Percentiles rank a stretch among this genome's conserved stretches.
Evolutionary conservation across 2,797 vertebrate species (phyloP).

Genomic region (Hyperoplus lanceolatus): DNA sequence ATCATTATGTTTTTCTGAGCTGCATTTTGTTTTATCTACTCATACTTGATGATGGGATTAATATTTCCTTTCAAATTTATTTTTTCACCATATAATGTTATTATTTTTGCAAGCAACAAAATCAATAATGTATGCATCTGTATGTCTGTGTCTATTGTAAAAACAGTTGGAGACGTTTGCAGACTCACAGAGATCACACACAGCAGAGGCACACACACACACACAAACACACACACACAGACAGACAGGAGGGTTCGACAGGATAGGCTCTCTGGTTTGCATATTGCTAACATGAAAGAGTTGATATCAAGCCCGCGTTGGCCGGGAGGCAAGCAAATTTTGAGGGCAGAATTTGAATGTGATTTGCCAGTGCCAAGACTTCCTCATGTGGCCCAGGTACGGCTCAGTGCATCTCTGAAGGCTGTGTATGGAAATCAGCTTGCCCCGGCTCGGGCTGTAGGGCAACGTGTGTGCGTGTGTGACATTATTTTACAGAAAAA

Average conservation of each 20-base stretch:
- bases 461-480: neutral
- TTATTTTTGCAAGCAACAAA: neutral
- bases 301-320: slow-evolving; percentile 84
- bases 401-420: slow-evolving; percentile 88
- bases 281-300: slow-evolving; percentile 90
- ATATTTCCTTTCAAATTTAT: neutral
- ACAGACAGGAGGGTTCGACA: slow-evolving; percentile 19
- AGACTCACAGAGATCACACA: slow-evolving; percentile 4
- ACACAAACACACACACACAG: neutral
- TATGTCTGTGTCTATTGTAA: neutral
- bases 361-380: slow-evolving; percentile 94
- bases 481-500: slow-evolving; percentile 36
- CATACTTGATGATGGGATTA: neutral
- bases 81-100: neutral
- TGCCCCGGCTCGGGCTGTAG: slow-evolving; percentile 76
- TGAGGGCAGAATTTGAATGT: slow-evolving; percentile 98
- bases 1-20: neutral
- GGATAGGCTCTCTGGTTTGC: slow-evolving; percentile 86
- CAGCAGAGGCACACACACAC: neutral
- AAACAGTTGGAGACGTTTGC: slow-evolving; percentile 10
- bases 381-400: slow-evolving; percentile 86
- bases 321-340: slow-evolving; percentile 91
- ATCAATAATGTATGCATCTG: neutral
- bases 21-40: neutral
- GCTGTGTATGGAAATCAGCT: slow-evolving; percentile 90